phyloP scores from a whole-genome alignment of 1,140 invertebrate species.

The Leucophenga varia region DNA sequence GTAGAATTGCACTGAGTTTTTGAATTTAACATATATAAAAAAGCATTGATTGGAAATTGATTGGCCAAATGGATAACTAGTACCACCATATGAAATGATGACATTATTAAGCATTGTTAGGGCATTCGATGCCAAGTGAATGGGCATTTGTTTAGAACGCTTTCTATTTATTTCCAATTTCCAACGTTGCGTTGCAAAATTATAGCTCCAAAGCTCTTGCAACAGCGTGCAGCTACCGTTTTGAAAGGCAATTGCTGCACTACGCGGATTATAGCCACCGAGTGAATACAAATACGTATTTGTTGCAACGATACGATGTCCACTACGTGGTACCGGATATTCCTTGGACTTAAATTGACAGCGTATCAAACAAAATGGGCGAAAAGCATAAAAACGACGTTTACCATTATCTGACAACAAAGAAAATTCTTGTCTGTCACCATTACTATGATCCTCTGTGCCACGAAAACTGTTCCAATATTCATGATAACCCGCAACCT shows the following conservation, averaged over 20 bases:
- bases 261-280: constrained; percentile 78
- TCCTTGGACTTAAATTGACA: constrained; percentile 14
- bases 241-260: constrained; percentile 25
- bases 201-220: constrained; percentile 80
- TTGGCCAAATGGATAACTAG: constrained; percentile 81
- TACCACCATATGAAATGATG: constrained; percentile 80
- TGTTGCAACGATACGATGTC: constrained; percentile 78
- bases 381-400: constrained; percentile 15
- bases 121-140: constrained; percentile 77
- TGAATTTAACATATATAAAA: constrained; percentile 65
- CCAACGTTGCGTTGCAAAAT: constrained; percentile 71
- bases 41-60: constrained; percentile 73
- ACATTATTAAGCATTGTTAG: constrained; percentile 67
- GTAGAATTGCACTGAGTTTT: constrained; percentile 45
- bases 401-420: too few relatives aligned
- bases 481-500: too few relatives aligned
- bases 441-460: too few relatives aligned
- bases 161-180: constrained; percentile 55
- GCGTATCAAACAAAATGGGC: constrained; percentile 7
- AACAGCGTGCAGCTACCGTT: constrained; percentile 65
- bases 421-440: too few relatives aligned
- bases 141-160: constrained; percentile 63
- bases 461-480: too few relatives aligned
- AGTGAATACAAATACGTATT: constrained; percentile 75
- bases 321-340: constrained; percentile 70